Conservation (phyloP, 2,888 invertebrate species). For the Bugula neritina region DNA sequence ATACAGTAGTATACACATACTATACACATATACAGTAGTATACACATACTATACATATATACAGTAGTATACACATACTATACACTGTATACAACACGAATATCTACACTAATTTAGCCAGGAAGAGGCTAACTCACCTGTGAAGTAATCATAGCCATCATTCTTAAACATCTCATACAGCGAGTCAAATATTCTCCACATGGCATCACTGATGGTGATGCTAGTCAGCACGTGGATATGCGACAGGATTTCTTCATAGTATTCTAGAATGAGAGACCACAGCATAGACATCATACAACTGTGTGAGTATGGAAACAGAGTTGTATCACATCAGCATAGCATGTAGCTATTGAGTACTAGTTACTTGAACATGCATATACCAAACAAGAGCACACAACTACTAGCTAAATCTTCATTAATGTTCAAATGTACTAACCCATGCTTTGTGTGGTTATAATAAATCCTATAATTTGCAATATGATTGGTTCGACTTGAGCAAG, state of each 20-base stretch:
- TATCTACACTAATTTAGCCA: no score
- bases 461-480: slow-evolving; percentile 75
- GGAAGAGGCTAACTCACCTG: slow-evolving; percentile 42
- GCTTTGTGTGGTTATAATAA: slow-evolving; percentile 65
- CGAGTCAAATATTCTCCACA: slow-evolving; percentile 88
- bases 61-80: no score
- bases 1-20: no score
- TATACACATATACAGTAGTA: no score
- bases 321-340: no score
- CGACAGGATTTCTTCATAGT: slow-evolving; percentile 92
- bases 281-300: neutral
- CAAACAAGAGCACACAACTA: no score
- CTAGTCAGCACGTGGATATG: slow-evolving; percentile 85
- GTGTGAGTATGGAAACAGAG: no score
- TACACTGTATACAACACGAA: no score
- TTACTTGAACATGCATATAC: no score
- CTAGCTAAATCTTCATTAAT: no score
- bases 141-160: slow-evolving; percentile 88
- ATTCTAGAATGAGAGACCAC: slow-evolving; percentile 61
- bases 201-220: slow-evolving; percentile 78
- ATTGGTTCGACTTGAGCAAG: slow-evolving; percentile 83
- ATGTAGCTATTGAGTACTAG: no score
- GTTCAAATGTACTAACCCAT: slow-evolving; percentile 67
- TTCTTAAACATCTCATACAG: slow-evolving; percentile 73
- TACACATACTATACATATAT: no score